These are phyloP conservation scores for Lochmaea capreae DNA, from an alignment of 2,888 invertebrate genomes.

Conservation along the genomic window DNA sequence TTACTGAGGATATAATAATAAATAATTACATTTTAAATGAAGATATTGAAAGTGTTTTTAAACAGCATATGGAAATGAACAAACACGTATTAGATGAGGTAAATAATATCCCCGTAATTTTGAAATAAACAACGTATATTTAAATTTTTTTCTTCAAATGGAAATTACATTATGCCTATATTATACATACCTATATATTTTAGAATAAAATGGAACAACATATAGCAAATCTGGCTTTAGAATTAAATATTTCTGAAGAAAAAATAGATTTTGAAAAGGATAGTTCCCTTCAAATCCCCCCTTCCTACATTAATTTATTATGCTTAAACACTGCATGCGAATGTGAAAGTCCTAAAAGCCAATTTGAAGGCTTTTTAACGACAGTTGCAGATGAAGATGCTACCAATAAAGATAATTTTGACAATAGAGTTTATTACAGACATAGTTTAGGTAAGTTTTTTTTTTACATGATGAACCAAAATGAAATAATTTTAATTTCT, in stretches of 20 bases:
- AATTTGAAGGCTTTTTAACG: conserved; percentile 4
- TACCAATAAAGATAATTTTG: conserved; percentile 15
- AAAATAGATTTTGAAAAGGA: conserved; percentile 16
- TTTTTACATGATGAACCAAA: too few species aligned
- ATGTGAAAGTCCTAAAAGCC: not conserved
- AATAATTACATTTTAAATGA: conserved; percentile 68
- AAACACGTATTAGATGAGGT: conserved; percentile 66
- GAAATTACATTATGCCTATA: too few species aligned
- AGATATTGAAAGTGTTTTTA: conserved; percentile 67
- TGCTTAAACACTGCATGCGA: conserved; percentile 13
- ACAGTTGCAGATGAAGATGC: not conserved
- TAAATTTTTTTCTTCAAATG: too few species aligned
- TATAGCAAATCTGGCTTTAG: conserved; percentile 45
- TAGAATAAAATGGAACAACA: conserved; percentile 52
- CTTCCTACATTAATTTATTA: conserved; percentile 13
- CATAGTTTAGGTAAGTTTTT: conserved; percentile 31
- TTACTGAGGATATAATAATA: conserved; percentile 70
- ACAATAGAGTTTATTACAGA: conserved; percentile 25
- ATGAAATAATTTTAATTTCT: too few species aligned
- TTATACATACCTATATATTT: too few species aligned
- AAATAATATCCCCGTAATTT: conserved; percentile 3
- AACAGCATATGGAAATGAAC: conserved; percentile 67
- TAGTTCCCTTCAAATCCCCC: not conserved
- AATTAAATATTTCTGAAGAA: conserved; percentile 42
- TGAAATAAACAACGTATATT: not conserved